Base-by-base conservation (phyloP, 2,888 invertebrate species). In the Digitonthophagus gazella region DNA sequence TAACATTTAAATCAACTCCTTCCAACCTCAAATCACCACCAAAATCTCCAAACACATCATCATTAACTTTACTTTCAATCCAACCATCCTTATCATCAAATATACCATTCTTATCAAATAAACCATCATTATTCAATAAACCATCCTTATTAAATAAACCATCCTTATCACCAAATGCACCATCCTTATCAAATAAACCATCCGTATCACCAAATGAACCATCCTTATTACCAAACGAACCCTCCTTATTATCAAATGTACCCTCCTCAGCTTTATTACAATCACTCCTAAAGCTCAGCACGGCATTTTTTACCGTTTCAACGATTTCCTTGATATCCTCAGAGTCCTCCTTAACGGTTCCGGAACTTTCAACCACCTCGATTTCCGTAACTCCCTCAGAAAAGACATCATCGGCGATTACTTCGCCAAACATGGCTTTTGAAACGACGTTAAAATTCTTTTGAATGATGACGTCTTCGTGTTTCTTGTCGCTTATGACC, bases 251-350 rank as follows among this genome's bases (percentile, higher is more conserved):
- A 16, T 20, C 19, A 20, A 18, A 61, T 18, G 8, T 16, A 18
- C 61, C 61, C 61, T 61, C 61, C 19, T 18, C 18, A 18, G n/a
- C 18, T 20, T 18, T 18, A 61, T 61, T 20, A n/a, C 58, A 22
- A 14, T 55, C 18, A 14, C 64, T 57, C 20, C 71, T 64, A 69
- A 71, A 71, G 14, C 65, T 67, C 2, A 76, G 69, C 22, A 76
- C 73, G 5, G 73, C 75, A 67, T 75, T 75, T 67, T 75, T 75
- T 8, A 74, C 74, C 14, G 74, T 75, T 68, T 77, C 75, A 3
- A 75, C 73, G 8, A 76, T 76, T 61, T 78, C 77, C 19, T 75
- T 75, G 54, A 75, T 73, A 65, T 72, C 75, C 58, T 74, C 74
- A 57, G 74, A 72, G 15, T 72, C 74, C 14, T 70, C 69, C 54